Conservation (phyloP, 2,113 vertebrate genomes). For the Callionymus lyra region DNA sequence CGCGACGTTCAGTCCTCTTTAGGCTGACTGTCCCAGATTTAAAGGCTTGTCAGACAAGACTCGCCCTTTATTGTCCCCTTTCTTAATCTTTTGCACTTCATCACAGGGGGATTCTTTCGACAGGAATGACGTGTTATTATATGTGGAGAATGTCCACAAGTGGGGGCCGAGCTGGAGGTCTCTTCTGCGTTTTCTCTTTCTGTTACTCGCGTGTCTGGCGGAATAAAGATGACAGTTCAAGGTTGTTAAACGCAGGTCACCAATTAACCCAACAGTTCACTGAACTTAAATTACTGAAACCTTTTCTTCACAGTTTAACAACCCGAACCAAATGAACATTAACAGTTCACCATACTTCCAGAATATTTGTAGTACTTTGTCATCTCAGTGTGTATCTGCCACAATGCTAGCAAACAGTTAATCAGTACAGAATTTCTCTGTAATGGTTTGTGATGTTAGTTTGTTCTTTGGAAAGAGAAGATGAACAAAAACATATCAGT, state of each 20-base stretch:
- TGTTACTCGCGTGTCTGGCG: slow-evolving; percentile 21
- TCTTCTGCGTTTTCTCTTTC: slow-evolving; percentile 47
- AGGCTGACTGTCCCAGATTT: slow-evolving; percentile 61
- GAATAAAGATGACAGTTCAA: too few species aligned
- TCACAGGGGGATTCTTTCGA: slow-evolving; percentile 44
- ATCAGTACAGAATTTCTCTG: too few species aligned
- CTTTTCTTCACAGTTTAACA: background rate
- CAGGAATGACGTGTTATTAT: slow-evolving; percentile 46
- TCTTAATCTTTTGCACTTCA: slow-evolving; percentile 44
- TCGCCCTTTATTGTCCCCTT: slow-evolving; percentile 53
- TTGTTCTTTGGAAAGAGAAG: too few species aligned
- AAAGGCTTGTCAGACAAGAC: slow-evolving; percentile 60
- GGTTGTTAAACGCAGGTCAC: too few species aligned
- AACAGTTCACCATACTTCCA: background rate
- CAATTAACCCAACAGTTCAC: too few species aligned
- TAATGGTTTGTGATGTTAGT: too few species aligned
- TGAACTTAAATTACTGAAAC: background rate
- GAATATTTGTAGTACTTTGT: too few species aligned
- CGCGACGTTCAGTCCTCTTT: slow-evolving; percentile 55
- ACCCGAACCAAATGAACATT: background rate
- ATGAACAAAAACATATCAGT: too few species aligned
- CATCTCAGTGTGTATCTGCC: too few species aligned
- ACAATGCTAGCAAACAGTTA: too few species aligned
- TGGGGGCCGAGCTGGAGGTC: slow-evolving; percentile 53
- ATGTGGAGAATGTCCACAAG: slow-evolving; percentile 50